Percentiles rank a stretch among this genome's conserved stretches.
These are phyloP conservation scores for Chitala chitala DNA, from an alignment of 2,113 vertebrate species.

Conservation along the genomic window DNA sequence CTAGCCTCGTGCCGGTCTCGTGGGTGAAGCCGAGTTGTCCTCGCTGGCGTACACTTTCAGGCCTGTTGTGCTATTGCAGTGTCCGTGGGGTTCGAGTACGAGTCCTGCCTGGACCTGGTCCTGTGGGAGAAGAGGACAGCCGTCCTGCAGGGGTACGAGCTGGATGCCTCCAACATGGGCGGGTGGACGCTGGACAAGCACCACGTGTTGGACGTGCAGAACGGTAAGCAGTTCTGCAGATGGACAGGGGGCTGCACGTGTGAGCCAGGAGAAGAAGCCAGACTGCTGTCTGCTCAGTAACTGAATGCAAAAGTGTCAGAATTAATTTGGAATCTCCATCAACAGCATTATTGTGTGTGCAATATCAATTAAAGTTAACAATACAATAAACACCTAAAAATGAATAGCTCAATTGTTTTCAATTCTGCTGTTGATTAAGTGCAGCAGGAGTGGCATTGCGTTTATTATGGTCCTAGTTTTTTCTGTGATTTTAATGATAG, in stretches of 20 bases:
- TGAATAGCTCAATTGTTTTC: no score
- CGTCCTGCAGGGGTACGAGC: conserved; percentile 84
- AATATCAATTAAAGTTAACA: no score
- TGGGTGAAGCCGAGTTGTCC: conserved; percentile 16
- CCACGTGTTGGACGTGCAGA: conserved; percentile 90
- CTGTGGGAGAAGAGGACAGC: conserved; percentile 95
- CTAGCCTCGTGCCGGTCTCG: not conserved
- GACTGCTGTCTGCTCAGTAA: no score
- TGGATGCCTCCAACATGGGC: conserved; percentile 95
- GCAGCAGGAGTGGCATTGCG: no score
- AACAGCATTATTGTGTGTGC: no score
- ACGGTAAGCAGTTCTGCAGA: conserved; percentile 78
- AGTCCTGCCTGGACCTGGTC: conserved; percentile 93
- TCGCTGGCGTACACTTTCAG: conserved; percentile 3
- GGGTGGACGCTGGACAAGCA: conserved; percentile 92
- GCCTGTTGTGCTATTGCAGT: conserved; percentile 60
- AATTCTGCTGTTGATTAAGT: no score
- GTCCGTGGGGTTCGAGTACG: conserved; percentile 94
- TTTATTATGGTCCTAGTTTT: no score
- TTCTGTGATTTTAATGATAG: no score
- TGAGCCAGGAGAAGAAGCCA: no score
- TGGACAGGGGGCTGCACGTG: no score
- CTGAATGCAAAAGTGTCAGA: conserved; percentile 11
- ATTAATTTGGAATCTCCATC: no score
- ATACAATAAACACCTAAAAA: no score